A percentile compares a stretch with the other conserved stretches of the same genome.
Evolutionary conservation across 2,113 vertebrate genomes (phyloP).

Genomic region (Callorhinus ursinus): DNA sequence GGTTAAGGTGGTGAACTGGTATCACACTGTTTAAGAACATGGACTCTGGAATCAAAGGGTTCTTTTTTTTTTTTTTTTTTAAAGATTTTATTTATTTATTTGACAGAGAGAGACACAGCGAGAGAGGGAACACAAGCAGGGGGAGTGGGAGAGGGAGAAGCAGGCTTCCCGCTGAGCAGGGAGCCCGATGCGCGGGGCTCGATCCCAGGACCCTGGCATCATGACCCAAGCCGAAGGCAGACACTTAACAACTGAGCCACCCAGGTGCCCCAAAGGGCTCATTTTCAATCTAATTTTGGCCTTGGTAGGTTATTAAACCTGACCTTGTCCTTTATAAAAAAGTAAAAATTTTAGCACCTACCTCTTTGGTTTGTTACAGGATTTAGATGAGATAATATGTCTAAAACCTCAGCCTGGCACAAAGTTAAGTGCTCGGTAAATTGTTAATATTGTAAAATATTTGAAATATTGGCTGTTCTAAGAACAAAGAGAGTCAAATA

Average conservation of each 20-base stretch:
- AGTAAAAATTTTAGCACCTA: neutral
- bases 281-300: neutral
- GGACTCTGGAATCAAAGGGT: slow-evolving; percentile 24
- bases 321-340: neutral
- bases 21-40: slow-evolving; percentile 24
- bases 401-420: neutral
- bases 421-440: slow-evolving; percentile 18
- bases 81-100: no score
- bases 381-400: slow-evolving; percentile 28
- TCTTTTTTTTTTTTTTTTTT: neutral
- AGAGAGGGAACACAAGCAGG: no score
- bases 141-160: no score
- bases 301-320: slow-evolving; percentile 23
- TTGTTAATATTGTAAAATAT: slow-evolving; percentile 3
- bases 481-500: neutral
- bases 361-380: neutral
- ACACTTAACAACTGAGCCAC: no score
- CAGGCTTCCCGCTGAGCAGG: no score
- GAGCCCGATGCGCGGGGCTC: no score
- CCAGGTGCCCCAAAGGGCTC: neutral
- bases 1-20: neutral
- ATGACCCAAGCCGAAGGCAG: no score
- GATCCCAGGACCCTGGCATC: no score
- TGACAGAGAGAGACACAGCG: no score
- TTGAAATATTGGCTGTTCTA: slow-evolving; percentile 39